Evolutionary conservation across 2,113 vertebrate species (phyloP).

Genomic region (Odontophorus gujanensis): DNA sequence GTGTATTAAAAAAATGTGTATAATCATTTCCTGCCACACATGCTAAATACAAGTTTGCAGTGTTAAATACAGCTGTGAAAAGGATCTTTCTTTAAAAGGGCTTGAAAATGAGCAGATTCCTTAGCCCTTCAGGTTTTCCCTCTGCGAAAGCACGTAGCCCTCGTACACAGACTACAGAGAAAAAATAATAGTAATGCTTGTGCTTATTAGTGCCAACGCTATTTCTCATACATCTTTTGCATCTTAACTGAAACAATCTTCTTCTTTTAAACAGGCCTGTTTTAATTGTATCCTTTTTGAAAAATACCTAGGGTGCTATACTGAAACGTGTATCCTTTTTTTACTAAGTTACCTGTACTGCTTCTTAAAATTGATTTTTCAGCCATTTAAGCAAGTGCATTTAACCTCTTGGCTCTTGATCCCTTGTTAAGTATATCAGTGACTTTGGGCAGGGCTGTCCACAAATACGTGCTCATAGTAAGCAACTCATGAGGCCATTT

Average conservation of each 20-base stretch:
- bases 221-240: background rate
- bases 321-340: background rate
- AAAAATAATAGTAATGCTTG: background rate
- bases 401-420: background rate
- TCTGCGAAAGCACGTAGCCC: slow-evolving; percentile 41
- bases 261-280: background rate
- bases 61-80: slow-evolving; percentile 42
- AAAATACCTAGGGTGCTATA: background rate
- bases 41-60: background rate
- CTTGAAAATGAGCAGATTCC: background rate
- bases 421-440: background rate
- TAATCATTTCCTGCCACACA: slow-evolving; percentile 18
- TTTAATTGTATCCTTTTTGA: background rate
- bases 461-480: background rate
- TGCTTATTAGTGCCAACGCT: background rate
- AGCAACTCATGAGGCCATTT: background rate
- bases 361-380: background rate
- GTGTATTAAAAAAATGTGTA: background rate
- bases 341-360: background rate
- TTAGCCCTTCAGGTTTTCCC: background rate
- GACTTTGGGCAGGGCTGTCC: background rate
- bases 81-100: slow-evolving; percentile 48
- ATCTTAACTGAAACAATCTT: background rate
- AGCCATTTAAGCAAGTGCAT: background rate
- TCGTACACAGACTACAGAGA: background rate